Percentiles rank a stretch among this genome's conserved stretches.
phyloP scores from a whole-genome alignment of 2,113 vertebrate genomes.

The Phaethornis superciliosus region DNA sequence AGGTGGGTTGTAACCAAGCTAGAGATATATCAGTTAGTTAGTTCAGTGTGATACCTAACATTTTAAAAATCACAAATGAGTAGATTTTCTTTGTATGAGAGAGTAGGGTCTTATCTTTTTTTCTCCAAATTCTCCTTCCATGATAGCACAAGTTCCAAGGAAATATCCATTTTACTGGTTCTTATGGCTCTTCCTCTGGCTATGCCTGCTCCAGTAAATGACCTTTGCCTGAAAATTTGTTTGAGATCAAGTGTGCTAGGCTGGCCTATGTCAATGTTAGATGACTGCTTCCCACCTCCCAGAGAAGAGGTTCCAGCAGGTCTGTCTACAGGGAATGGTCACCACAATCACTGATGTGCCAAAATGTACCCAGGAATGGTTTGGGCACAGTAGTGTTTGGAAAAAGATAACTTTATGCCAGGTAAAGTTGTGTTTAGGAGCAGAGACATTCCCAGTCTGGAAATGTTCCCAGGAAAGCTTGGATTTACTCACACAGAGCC shows the following conservation, averaged over 20 bases:
- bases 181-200: background rate
- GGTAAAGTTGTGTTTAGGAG: background rate
- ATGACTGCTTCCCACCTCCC: background rate
- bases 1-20: fast-evolving
- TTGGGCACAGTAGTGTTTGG: background rate
- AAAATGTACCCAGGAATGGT: background rate
- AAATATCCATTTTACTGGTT: background rate
- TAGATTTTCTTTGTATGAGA: background rate
- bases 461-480: background rate
- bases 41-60: background rate
- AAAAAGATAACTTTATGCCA: background rate
- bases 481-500: background rate
- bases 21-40: background rate
- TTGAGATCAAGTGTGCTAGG: background rate
- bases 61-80: background rate
- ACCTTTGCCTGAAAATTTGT: background rate
- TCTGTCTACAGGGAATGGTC: background rate
- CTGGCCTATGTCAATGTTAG: background rate
- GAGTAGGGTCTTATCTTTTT: background rate
- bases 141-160: background rate
- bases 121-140: background rate
- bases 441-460: fast-evolving
- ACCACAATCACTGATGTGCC: fast-evolving
- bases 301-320: background rate
- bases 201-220: background rate